Percentiles rank a stretch among this genome's conserved stretches.
Evolutionary conservation across 2,113 vertebrate species (phyloP).

Genomic region (Paraplagusia blochii): DNA sequence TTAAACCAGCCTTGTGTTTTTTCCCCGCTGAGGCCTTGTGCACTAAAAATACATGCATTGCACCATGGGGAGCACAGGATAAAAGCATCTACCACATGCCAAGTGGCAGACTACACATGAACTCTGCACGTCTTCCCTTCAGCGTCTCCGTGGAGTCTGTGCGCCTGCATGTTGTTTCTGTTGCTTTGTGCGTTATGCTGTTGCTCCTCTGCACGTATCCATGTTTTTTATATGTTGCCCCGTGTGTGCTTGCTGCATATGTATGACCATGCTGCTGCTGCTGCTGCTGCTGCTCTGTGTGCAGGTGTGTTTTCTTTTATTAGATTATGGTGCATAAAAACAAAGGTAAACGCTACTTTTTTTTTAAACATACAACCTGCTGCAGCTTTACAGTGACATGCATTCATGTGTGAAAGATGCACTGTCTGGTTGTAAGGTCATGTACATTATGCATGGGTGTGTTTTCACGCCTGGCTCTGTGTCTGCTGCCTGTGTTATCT

Average conservation of each 20-base stretch:
- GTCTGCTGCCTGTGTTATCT: neutral
- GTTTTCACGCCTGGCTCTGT: neutral
- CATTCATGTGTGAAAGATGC: neutral
- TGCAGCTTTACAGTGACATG: neutral
- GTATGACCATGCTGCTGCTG: neutral
- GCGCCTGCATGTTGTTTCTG: slow-evolving; percentile 7
- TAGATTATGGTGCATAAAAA: neutral
- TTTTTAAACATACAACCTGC: neutral
- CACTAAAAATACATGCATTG: slow-evolving; percentile 33
- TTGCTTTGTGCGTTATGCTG: neutral
- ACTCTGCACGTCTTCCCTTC: slow-evolving; percentile 5
- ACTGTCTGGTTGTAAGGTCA: neutral
- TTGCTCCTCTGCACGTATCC: neutral
- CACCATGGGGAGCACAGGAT: slow-evolving; percentile 25
- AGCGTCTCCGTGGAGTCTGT: slow-evolving; percentile 3
- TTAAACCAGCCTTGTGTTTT: slow-evolving; percentile 23
- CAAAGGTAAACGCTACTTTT: neutral
- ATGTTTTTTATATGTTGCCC: neutral
- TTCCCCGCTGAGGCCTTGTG: slow-evolving; percentile 28
- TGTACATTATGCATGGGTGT: neutral
- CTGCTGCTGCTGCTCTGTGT: neutral
- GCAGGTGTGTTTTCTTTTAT: neutral
- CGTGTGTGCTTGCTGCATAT: neutral
- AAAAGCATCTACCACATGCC: slow-evolving; percentile 40
- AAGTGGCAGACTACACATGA: slow-evolving; percentile 7